Evolutionary conservation across 2,888 invertebrate species (phyloP).

Genomic region (Leptinotarsa juncta): DNA sequence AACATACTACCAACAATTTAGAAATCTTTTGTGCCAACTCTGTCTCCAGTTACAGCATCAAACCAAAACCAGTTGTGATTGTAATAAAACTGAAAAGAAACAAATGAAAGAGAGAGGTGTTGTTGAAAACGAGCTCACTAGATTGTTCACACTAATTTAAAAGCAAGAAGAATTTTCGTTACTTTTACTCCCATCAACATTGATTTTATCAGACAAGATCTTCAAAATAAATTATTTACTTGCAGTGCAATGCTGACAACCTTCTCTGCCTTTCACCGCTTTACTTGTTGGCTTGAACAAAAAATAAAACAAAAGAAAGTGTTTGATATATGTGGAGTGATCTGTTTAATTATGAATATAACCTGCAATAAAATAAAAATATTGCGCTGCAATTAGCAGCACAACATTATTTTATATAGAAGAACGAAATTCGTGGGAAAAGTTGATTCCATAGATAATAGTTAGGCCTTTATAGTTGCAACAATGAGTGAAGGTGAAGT

Average conservation of each 20-base stretch:
- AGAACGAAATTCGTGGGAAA: not conserved
- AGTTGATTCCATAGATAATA: not conserved
- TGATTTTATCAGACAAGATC: slow-evolving; percentile 28
- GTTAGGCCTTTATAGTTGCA: slow-evolving; percentile 1
- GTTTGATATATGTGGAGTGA: not conserved
- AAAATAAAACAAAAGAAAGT: not conserved
- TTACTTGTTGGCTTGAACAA: not conserved
- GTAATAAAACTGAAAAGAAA: not conserved
- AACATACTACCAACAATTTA: too few species aligned
- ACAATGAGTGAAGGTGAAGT: not conserved
- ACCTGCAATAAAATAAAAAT: not conserved
- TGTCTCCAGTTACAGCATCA: not conserved
- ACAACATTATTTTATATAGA: not conserved
- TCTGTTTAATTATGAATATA: not conserved
- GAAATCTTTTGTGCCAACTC: too few species aligned
- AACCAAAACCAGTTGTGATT: not conserved
- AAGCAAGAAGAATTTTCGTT: slow-evolving; percentile 19
- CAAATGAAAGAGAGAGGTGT: not conserved
- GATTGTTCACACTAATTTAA: slow-evolving; percentile 27
- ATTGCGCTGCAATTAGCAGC: not conserved
- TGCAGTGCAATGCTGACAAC: slow-evolving; percentile 6
- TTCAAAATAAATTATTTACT: slow-evolving; percentile 23
- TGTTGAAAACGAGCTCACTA: not conserved
- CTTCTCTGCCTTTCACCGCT: slow-evolving; percentile 25
- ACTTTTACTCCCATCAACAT: slow-evolving; percentile 30